Evolutionary conservation across 2,113 vertebrate genomes (phyloP).

Genomic region (Sterrhoptilus dennistouni): DNA sequence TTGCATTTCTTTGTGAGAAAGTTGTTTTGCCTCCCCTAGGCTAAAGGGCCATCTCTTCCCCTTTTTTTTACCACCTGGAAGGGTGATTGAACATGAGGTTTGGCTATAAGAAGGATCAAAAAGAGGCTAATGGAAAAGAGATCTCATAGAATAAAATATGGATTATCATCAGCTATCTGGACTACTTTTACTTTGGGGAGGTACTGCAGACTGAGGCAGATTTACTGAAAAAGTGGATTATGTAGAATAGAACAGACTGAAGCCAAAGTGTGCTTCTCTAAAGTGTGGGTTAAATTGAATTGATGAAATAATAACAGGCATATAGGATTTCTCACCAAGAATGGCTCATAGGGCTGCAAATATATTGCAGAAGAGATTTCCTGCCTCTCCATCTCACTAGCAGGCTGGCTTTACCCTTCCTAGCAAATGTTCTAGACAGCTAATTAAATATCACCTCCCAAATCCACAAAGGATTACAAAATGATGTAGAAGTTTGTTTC

Average conservation of each 20-base stretch:
- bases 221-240: neutral
- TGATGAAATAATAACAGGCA: neutral
- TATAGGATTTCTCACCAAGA: neutral
- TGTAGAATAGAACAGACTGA: neutral
- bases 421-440: neutral
- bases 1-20: neutral
- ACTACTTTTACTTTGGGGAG: neutral
- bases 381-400: neutral
- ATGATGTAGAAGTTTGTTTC: neutral
- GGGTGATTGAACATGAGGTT: neutral
- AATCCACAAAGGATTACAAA: neutral
- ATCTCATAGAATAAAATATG: neutral
- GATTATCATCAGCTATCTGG: neutral
- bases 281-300: neutral
- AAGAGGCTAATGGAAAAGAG: neutral
- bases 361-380: neutral
- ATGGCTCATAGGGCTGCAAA: neutral
- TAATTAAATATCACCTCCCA: neutral
- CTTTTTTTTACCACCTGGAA: neutral
- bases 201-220: neutral
- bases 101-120: neutral
- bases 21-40: neutral
- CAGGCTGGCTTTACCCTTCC: neutral
- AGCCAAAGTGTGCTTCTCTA: neutral
- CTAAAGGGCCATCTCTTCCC: neutral